Evolutionary conservation across 2,797 vertebrate species (phyloP), one percentile per base, ranked within the genome.

Genomic region (Schizopygopsis pylzovi): DNA sequence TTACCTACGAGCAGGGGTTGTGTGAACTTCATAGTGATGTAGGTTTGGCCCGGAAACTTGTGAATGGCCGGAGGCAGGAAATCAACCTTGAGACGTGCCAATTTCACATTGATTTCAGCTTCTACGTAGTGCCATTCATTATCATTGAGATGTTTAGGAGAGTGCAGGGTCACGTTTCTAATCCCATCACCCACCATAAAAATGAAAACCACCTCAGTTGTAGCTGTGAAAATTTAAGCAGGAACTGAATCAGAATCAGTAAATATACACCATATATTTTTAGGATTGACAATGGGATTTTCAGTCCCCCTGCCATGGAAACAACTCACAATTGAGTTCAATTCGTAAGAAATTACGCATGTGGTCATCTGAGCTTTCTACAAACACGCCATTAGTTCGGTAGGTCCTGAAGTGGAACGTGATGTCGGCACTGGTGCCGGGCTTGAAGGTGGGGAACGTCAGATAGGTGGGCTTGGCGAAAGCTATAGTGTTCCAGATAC

Each of bases 361-460:
- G 11, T 94, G 94, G 49, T 97, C 96, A 6, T 97, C 97, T 0
- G 96, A 96, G 85, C 97, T 99, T 92, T 99, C 98, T 84, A 99
- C 89, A 92, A 99, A 99, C 90, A 98, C 98, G 0, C 98, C 95
- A 0, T 96, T 94, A 16, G 89, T 93, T 1, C 97, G 95, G 0
- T 98, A 98, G 73, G 98, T 99, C 94, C 97, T 98, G 93, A 99
- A 99, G 94, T 98, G 97, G 93, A 99, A 99, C 84, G 97, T 98
- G 91, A 99, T 96, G 91, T 99, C 98, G 0, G 96, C 96, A 18
- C 96, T 99, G 84, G 96, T 94, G 88, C 97, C 97, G 6, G 97
- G 96, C n/a, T 85, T 95, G 91, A 99, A 97, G 13, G 98, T 95
- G 59, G 98, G 98, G 83, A 99, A 99, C 79, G 96, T 94, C 25